Conservation (phyloP, 2,797 vertebrate species). For the Lithobates sylvaticus region DNA sequence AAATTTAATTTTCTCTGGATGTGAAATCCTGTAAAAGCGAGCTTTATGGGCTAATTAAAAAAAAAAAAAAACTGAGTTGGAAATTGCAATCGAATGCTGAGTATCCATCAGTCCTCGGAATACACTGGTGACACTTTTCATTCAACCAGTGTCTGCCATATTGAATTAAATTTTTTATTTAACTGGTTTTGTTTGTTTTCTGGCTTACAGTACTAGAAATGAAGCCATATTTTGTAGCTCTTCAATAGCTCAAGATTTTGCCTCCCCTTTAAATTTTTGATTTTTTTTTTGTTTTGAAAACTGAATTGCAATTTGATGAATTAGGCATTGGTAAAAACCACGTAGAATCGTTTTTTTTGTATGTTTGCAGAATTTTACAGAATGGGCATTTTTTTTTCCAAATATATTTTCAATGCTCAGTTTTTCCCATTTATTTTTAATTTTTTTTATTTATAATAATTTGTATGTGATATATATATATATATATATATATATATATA, state of each 20-base stretch:
- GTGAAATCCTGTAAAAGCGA: slow-evolving; percentile 9
- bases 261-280: not conserved
- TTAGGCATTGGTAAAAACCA: not conserved
- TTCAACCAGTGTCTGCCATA: slow-evolving; percentile 35
- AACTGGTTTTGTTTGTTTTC: not conserved
- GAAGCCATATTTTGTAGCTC: not conserved
- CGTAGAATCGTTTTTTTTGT: not conserved
- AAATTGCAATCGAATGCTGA: not conserved
- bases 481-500: too few relatives aligned
- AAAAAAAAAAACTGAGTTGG: too few relatives aligned
- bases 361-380: not conserved
- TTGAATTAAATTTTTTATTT: slow-evolving; percentile 49
- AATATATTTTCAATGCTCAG: too few relatives aligned
- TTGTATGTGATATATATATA: too few relatives aligned
- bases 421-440: too few relatives aligned
- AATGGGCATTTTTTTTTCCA: not conserved
- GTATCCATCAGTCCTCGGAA: not conserved
- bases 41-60: slow-evolving; percentile 9
- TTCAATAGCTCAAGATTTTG: not conserved
- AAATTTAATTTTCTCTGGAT: slow-evolving; percentile 14
- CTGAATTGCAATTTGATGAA: not conserved
- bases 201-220: not conserved
- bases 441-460: too few relatives aligned
- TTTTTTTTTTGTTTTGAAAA: not conserved
- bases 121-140: slow-evolving; percentile 1